phyloP scores from a whole-genome alignment of 2,888 invertebrate genomes.

The Ditula angustiorana region DNA sequence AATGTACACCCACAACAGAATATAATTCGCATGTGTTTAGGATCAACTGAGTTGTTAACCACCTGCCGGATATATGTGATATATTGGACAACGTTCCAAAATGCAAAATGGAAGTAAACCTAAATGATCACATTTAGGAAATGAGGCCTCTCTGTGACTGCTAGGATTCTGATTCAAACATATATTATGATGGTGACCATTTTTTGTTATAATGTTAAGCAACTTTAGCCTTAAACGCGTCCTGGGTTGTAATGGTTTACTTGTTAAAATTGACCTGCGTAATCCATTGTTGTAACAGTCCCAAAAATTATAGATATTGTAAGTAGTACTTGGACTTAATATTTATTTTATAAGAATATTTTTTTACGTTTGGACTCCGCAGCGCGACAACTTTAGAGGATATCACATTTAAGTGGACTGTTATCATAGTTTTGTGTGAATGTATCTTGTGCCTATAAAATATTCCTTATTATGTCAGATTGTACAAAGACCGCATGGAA shows the following conservation, averaged over 20 bases:
- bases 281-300: slow-evolving; percentile 2
- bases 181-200: background rate
- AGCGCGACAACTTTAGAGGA: slow-evolving; percentile 11
- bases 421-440: slow-evolving; percentile 51
- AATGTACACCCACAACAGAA: background rate
- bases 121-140: background rate
- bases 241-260: background rate
- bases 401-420: slow-evolving; percentile 52
- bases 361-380: slow-evolving; percentile 15
- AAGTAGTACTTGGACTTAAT: slow-evolving; percentile 2
- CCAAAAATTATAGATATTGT: background rate
- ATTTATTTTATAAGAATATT: slow-evolving; percentile 20
- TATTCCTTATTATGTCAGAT: slow-evolving; percentile 71
- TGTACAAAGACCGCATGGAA: slow-evolving; percentile 78
- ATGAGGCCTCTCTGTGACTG: background rate
- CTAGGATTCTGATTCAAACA: background rate
- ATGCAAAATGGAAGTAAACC: background rate
- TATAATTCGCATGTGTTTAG: background rate
- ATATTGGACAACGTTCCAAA: background rate
- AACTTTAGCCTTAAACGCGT: background rate
- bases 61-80: background rate
- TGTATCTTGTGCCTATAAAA: slow-evolving; percentile 73
- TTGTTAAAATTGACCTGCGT: slow-evolving; percentile 5
- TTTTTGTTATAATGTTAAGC: background rate
- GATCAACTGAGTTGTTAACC: background rate